Evolutionary conservation across 2,888 invertebrate species (phyloP).

Genomic region (Coenonympha glycerion): DNA sequence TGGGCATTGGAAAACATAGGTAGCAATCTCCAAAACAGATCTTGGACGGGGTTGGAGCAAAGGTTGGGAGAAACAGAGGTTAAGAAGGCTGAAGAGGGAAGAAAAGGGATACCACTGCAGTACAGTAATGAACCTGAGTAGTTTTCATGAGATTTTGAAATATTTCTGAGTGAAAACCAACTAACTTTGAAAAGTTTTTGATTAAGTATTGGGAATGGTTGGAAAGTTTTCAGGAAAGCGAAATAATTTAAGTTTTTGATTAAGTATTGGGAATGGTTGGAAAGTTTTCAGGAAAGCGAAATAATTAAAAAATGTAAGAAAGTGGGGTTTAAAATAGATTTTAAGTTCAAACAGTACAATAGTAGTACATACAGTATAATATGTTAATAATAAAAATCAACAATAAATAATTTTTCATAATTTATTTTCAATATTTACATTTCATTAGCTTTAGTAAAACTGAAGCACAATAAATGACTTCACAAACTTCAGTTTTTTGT

Average conservation of each 20-base stretch:
- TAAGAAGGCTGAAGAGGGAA: conserved; percentile 80
- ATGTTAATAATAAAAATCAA: not conserved
- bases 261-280: no score
- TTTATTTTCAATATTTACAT: conserved; percentile 28
- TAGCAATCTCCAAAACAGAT: conserved; percentile 79
- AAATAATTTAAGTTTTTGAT: no score
- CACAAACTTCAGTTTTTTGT: not conserved
- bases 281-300: no score
- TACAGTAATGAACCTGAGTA: conserved; percentile 76
- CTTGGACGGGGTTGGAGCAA: conserved; percentile 92
- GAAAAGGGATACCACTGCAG: conserved; percentile 83
- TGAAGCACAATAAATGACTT: conserved; percentile 1
- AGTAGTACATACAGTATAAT: no score
- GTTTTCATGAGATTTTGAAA: not conserved
- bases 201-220: no score
- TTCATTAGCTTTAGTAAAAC: not conserved
- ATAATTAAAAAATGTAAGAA: no score
- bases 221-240: no score
- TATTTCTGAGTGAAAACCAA: no score
- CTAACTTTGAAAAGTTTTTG: not conserved
- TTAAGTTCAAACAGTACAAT: no score
- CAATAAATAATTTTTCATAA: conserved; percentile 26
- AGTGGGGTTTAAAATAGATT: no score
- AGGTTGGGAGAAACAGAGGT: conserved; percentile 84
- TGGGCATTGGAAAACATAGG: conserved; percentile 76